Conservation (phyloP, 2,888 invertebrate species). For the Rhorus exstirpatorius region DNA sequence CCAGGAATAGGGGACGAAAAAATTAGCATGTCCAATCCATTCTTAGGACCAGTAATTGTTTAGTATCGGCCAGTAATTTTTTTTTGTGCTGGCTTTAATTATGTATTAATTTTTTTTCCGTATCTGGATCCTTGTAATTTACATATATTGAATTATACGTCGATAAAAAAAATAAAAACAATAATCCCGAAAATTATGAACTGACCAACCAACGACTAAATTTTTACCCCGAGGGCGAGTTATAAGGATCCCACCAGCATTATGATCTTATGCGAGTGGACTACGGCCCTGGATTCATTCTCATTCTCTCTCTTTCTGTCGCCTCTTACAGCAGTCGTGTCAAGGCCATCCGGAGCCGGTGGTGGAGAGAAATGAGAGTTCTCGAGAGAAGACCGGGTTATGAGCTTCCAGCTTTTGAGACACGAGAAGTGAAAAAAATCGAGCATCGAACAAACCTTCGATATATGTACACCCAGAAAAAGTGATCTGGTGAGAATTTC, state of each 20-base stretch:
- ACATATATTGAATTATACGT: neutral
- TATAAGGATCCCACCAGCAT: constrained; percentile 22
- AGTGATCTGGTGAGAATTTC: no score
- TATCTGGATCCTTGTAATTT: neutral
- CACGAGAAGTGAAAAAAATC: constrained; percentile 18
- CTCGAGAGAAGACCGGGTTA: constrained; percentile 63
- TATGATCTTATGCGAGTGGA: constrained; percentile 45
- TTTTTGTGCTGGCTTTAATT: neutral
- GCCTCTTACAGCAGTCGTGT: constrained; percentile 80
- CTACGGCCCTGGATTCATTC: constrained; percentile 58
- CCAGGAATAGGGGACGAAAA: neutral
- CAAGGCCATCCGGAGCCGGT: constrained; percentile 80
- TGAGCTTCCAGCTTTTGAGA: constrained; percentile 45
- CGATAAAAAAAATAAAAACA: neutral
- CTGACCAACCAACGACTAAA: neutral
- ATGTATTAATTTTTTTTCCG: neutral
- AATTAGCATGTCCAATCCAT: neutral
- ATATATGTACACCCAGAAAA: no score
- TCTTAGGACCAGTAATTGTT: neutral
- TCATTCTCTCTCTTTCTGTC: constrained; percentile 54
- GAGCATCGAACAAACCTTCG: constrained; percentile 18
- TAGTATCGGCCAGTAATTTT: neutral
- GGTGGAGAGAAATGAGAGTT: constrained; percentile 71
- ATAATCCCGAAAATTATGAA: neutral
- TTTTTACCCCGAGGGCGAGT: neutral